Conservation (phyloP, 1,140 invertebrate species). For the Tribolium castaneum region DNA sequence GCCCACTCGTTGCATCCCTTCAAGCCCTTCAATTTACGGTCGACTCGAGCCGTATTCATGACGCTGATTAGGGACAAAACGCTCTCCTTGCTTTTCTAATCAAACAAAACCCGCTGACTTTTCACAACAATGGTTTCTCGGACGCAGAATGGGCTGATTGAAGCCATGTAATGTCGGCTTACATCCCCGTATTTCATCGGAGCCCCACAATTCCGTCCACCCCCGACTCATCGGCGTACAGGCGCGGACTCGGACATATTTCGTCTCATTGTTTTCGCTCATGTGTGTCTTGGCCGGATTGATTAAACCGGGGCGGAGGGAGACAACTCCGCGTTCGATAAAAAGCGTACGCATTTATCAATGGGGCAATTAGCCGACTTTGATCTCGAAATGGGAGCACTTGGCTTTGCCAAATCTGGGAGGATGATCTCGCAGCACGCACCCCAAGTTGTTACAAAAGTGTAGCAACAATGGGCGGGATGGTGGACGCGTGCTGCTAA, state of each 20-base stretch:
- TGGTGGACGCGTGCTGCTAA: constrained; percentile 35
- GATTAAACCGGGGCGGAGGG: constrained; percentile 64
- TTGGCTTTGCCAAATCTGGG: constrained; percentile 5
- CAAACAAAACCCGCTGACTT: constrained; percentile 61
- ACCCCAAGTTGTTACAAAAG: not conserved
- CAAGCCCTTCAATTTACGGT: constrained; percentile 39
- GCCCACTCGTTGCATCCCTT: not conserved
- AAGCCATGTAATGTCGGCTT: constrained; percentile 61
- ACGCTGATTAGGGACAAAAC: constrained; percentile 60
- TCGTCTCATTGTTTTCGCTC: constrained; percentile 47
- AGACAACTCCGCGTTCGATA: constrained; percentile 12
- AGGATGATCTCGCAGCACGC: constrained; percentile 8
- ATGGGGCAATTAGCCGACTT: not conserved
- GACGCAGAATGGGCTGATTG: constrained; percentile 54
- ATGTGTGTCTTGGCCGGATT: constrained; percentile 57
- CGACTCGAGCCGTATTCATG: constrained; percentile 45
- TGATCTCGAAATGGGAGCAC: not conserved
- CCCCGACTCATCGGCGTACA: constrained; percentile 40
- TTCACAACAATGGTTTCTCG: constrained; percentile 59
- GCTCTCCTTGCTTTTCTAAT: constrained; percentile 57
- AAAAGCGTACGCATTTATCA: not conserved
- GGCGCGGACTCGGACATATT: constrained; percentile 45
- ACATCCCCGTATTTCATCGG: constrained; percentile 54
- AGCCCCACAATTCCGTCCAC: constrained; percentile 47
- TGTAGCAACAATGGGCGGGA: constrained; percentile 9